Evolutionary conservation across 2,888 invertebrate species (phyloP).

Genomic region (Nephrotoma flavescens): DNA sequence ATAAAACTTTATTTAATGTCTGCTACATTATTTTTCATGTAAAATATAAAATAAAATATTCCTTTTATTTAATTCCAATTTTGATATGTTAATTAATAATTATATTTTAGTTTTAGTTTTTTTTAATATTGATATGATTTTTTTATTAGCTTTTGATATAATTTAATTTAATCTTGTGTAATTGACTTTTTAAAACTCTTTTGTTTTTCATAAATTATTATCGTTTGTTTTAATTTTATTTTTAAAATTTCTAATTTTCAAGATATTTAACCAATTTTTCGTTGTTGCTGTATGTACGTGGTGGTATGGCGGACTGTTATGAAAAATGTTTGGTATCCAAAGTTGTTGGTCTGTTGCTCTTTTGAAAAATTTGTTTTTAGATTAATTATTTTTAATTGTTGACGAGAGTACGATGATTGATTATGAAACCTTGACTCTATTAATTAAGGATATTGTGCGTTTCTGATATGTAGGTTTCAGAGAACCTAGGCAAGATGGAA

Average conservation of each 20-base stretch:
- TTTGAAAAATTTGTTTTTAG: neutral
- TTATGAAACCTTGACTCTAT: neutral
- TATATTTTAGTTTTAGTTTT: neutral
- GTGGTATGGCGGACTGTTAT: neutral
- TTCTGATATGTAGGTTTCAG: neutral
- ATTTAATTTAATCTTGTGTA: neutral
- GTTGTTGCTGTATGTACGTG: neutral
- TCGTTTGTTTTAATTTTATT: neutral
- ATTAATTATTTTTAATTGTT: neutral
- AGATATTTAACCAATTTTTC: neutral
- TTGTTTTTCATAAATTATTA: neutral
- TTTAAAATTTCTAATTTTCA: neutral
- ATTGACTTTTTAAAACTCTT: neutral
- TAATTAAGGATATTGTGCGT: neutral
- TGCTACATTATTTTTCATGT: neutral
- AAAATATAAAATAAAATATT: neutral
- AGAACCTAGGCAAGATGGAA: neutral
- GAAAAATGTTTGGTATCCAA: neutral
- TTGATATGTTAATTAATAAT: neutral
- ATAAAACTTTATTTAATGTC: neutral
- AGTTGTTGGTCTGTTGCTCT: neutral
- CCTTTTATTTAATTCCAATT: neutral
- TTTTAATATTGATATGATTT: neutral
- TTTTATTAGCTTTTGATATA: neutral
- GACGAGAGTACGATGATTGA: neutral